Evolutionary conservation across 2,797 vertebrate species (phyloP).

Genomic region (Ctenopoma kingsleyae): DNA sequence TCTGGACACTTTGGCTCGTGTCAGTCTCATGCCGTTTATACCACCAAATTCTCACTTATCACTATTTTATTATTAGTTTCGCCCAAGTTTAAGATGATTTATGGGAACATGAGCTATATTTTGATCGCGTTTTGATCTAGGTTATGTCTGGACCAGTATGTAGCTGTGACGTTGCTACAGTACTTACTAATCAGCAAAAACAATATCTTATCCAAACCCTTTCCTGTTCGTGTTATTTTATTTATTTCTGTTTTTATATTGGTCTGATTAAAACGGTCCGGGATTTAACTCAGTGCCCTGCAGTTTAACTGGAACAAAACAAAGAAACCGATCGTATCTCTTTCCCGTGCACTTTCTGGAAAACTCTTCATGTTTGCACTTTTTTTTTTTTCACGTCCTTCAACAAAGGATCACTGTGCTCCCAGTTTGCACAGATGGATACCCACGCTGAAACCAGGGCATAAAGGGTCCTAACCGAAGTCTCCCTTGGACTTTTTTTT

Average conservation of each 20-base stretch:
- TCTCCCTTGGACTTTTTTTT: conserved; percentile 59
- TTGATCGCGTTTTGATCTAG: neutral
- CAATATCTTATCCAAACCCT: neutral
- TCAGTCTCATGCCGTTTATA: conserved; percentile 73
- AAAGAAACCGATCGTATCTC: conserved; percentile 1
- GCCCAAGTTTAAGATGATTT: neutral
- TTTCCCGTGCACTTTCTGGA: conserved; percentile 20
- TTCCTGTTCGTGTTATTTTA: neutral
- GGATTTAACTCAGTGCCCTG: neutral
- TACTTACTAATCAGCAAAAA: neutral
- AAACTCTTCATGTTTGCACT: conserved; percentile 20
- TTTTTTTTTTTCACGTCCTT: conserved; percentile 36
- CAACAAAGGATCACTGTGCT: conserved; percentile 71
- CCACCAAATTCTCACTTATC: neutral
- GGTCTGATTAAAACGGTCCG: neutral
- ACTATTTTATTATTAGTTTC: neutral
- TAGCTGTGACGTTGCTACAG: neutral
- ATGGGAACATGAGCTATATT: neutral
- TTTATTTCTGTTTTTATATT: neutral
- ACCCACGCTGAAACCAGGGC: conserved; percentile 81
- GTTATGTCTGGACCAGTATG: neutral
- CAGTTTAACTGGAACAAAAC: neutral
- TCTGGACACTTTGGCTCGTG: conserved; percentile 69
- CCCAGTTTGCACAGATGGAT: conserved; percentile 82
- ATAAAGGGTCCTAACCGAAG: conserved; percentile 81